These are phyloP conservation scores for Anthonomus grandis DNA, from an alignment of 1,140 invertebrate species.

Conservation along the genomic window DNA sequence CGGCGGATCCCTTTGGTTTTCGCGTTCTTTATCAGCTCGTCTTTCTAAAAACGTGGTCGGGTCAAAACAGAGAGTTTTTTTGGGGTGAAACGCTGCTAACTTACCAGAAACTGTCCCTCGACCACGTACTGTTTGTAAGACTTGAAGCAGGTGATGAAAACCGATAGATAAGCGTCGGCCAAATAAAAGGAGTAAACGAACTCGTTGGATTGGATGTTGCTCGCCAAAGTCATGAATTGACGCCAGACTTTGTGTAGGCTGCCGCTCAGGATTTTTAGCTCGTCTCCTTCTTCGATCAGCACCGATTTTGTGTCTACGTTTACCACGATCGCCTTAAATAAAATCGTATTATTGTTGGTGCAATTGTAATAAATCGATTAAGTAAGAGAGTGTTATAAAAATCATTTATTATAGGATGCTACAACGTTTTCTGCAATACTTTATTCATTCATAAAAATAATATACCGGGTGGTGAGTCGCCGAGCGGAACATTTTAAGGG, in stretches of 20 bases:
- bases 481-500: no score
- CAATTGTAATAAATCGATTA: background rate
- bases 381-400: no score
- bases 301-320: conserved; percentile 60
- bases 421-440: no score
- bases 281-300: conserved; percentile 58
- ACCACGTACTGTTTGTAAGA: conserved; percentile 57
- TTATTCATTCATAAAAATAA: no score
- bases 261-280: conserved; percentile 60
- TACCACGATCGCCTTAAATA: conserved; percentile 60
- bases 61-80: background rate
- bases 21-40: conserved; percentile 37
- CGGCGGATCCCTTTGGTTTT: conserved; percentile 61
- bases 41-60: conserved; percentile 39
- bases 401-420: no score
- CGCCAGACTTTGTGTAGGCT: conserved; percentile 58
- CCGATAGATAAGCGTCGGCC: conserved; percentile 63
- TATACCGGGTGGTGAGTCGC: background rate
- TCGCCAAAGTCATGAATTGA: conserved; percentile 41
- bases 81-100: conserved; percentile 18
- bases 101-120: conserved; percentile 57
- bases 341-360: background rate
- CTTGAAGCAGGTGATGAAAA: conserved; percentile 64
- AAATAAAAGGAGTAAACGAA: conserved; percentile 53
- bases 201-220: conserved; percentile 50